Evolutionary conservation across 2,888 invertebrate species (phyloP).

Genomic region (Eumacrocentrus americanus): DNA sequence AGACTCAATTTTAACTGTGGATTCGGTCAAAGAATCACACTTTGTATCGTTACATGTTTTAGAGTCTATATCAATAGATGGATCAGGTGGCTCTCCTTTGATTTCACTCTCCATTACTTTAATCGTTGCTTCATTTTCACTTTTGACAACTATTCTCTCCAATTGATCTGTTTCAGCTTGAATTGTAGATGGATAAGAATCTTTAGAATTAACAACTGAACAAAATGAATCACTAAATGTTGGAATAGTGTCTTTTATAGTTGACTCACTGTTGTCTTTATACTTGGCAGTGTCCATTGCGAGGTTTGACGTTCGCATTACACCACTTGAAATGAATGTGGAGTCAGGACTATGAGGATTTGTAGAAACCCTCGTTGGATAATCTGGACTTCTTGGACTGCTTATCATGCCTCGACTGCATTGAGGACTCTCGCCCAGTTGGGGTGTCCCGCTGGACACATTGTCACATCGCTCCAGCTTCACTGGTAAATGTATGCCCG

Average conservation of each 20-base stretch:
- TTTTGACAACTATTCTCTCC: conserved; percentile 21
- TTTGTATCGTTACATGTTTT: conserved; percentile 8
- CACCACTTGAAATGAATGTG: conserved; percentile 37
- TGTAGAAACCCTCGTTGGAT: conserved; percentile 52
- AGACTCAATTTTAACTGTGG: conserved; percentile 30
- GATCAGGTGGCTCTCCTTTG: conserved; percentile 44
- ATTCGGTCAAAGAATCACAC: conserved; percentile 15
- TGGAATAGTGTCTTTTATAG: not conserved
- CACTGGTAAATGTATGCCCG: conserved; percentile 32
- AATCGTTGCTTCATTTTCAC: conserved; percentile 25
- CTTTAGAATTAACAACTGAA: not conserved
- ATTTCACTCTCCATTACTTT: conserved; percentile 12
- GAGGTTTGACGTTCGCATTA: conserved; percentile 8
- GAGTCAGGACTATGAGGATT: conserved; percentile 48
- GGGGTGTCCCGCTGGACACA: conserved; percentile 52
- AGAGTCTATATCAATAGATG: no score
- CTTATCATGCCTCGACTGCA: conserved; percentile 48
- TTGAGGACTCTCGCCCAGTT: conserved; percentile 54
- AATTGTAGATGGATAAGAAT: not conserved
- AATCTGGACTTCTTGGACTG: conserved; percentile 58
- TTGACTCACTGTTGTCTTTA: conserved; percentile 23
- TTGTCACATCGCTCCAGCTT: conserved; percentile 49
- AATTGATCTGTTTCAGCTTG: conserved; percentile 18
- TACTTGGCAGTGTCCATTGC: conserved; percentile 43
- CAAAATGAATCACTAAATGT: conserved; percentile 7